Evolutionary conservation across 2,888 invertebrate genomes (phyloP).

Genomic region (Cyclophora albipunctata): DNA sequence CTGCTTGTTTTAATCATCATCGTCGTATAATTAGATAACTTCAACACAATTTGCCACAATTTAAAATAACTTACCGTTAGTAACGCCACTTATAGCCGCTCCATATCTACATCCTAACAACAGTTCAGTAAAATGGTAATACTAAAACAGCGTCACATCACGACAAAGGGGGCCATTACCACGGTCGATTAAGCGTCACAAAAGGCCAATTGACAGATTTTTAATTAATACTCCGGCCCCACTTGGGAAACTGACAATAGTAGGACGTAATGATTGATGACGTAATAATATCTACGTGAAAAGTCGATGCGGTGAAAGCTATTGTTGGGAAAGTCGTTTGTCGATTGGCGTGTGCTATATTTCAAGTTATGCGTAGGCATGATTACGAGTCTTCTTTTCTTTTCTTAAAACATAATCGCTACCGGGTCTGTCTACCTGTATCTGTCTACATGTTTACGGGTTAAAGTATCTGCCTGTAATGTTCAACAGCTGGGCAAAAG

Average conservation of each 20-base stretch:
- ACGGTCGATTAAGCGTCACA: constrained; percentile 15
- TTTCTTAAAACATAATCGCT: too few relatives aligned
- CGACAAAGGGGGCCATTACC: constrained; percentile 4
- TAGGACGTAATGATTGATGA: constrained; percentile 14
- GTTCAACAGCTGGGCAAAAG: too few relatives aligned
- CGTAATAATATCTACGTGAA: constrained; percentile 4
- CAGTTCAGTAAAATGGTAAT: neutral
- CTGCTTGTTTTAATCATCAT: too few relatives aligned
- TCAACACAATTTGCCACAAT: too few relatives aligned
- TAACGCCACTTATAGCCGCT: too few relatives aligned
- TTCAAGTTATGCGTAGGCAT: constrained; percentile 7
- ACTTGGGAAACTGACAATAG: constrained; percentile 15
- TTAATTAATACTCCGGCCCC: constrained; percentile 18
- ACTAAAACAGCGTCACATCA: too few relatives aligned
- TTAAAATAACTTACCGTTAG: too few relatives aligned
- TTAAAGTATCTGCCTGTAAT: too few relatives aligned
- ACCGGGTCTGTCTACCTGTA: too few relatives aligned
- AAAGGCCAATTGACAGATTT: constrained; percentile 20
- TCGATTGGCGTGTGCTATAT: constrained; percentile 6
- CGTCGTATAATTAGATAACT: too few relatives aligned
- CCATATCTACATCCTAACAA: neutral
- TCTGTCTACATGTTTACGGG: too few relatives aligned
- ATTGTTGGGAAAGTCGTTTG: constrained; percentile 8
- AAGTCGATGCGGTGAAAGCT: constrained; percentile 6
- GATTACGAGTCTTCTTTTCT: too few relatives aligned